Percentiles rank a stretch among this genome's conserved stretches.
Evolutionary conservation across 1,140 invertebrate species (phyloP).

Genomic region (Ctenoplectra terminalis): DNA sequence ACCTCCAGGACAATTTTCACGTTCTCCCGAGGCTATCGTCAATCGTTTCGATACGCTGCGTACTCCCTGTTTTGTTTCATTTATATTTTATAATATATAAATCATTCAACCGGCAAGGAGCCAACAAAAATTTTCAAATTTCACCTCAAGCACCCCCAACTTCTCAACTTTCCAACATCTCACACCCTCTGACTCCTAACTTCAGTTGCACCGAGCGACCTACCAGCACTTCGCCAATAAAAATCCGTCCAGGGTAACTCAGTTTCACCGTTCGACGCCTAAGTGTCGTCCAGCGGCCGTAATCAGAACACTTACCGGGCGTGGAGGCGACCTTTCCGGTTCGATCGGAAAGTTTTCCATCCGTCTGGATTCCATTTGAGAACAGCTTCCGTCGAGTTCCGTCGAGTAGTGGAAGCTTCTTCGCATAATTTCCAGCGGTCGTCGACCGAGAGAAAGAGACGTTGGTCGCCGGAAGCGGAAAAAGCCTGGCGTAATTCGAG

Average conservation of each 20-base stretch:
- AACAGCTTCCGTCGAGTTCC: slow-evolving; percentile 15
- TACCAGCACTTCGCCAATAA: too few species aligned
- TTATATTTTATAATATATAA: too few species aligned
- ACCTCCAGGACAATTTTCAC: too few species aligned
- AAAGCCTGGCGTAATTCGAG: slow-evolving; percentile 21
- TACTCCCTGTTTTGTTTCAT: too few species aligned
- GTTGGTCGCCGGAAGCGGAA: neutral
- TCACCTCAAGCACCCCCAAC: neutral
- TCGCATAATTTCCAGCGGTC: slow-evolving; percentile 52
- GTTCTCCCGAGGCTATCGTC: too few species aligned
- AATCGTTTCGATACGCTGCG: too few species aligned
- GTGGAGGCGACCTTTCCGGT: neutral
- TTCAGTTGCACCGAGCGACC: too few species aligned
- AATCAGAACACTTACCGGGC: slow-evolving; percentile 34
- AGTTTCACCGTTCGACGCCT: neutral
- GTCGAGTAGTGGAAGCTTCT: slow-evolving; percentile 30
- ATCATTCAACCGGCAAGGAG: too few species aligned
- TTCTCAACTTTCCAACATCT: neutral
- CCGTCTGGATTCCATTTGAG: slow-evolving; percentile 30
- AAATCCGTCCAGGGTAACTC: neutral
- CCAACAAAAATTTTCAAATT: too few species aligned
- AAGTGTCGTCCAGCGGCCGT: neutral
- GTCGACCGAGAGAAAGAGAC: neutral
- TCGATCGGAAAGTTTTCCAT: slow-evolving; percentile 40
- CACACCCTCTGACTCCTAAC: neutral